phyloP scores from a whole-genome alignment of 2,113 vertebrate species.

The Neolamprologus brichardi region DNA sequence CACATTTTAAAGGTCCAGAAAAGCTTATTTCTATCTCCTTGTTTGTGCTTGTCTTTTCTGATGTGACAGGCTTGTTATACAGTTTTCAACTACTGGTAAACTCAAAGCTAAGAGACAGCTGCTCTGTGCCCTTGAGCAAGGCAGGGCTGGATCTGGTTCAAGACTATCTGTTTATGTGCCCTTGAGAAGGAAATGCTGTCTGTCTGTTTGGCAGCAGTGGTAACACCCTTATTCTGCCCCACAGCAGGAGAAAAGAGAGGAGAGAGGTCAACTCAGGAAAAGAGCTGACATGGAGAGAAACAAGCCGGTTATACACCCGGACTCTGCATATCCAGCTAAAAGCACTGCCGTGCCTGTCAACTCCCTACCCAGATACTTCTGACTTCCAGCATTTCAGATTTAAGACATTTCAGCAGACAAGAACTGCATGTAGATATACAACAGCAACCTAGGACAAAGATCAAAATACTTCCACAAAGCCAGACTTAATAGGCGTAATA shows the following conservation, averaged over 20 bases:
- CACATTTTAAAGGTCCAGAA: not conserved
- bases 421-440: not conserved
- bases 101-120: not conserved
- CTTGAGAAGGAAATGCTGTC: conserved; percentile 33
- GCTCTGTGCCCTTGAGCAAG: conserved; percentile 8
- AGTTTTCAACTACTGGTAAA: not conserved
- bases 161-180: conserved; percentile 18
- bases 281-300: conserved; percentile 53
- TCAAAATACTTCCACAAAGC: not conserved
- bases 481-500: not conserved
- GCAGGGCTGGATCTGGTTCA: not conserved
- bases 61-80: not conserved
- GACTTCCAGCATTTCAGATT: conserved; percentile 29
- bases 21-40: not conserved
- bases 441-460: not conserved
- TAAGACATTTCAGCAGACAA: conserved; percentile 4
- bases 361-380: not conserved
- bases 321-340: conserved; percentile 49
- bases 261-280: conserved; percentile 47
- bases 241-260: conserved; percentile 22
- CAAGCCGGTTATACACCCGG: conserved; percentile 10
- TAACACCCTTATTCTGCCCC: conserved; percentile 36
- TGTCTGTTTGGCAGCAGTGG: conserved; percentile 30
- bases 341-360: conserved; percentile 32
- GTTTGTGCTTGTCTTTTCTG: not conserved